phyloP scores from a whole-genome alignment of 2,797 vertebrate species.

The Huso huso region DNA sequence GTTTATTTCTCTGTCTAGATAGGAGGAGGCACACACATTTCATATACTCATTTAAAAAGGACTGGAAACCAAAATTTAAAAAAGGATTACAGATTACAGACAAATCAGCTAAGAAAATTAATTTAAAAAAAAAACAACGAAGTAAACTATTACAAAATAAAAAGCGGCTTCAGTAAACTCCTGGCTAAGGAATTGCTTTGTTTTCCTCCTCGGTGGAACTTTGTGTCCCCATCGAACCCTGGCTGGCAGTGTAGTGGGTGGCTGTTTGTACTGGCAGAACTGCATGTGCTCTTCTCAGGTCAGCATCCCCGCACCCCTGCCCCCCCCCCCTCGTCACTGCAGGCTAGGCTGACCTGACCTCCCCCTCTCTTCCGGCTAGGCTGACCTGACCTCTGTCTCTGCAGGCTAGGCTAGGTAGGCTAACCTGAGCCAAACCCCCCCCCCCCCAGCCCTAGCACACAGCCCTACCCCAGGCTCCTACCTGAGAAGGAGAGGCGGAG shows the following conservation, averaged over 20 bases:
- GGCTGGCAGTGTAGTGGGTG: not conserved
- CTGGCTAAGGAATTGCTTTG: too few relatives aligned
- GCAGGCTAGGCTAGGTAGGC: not conserved
- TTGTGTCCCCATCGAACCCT: not conserved
- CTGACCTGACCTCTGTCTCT: too few relatives aligned
- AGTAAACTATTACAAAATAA: not conserved
- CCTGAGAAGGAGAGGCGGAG: conserved; percentile 70
- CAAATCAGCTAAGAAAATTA: not conserved
- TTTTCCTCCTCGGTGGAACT: too few relatives aligned
- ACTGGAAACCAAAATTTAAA: not conserved
- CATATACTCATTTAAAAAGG: not conserved
- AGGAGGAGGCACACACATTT: not conserved
- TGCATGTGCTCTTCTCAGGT: too few relatives aligned
- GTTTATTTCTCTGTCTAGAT: not conserved
- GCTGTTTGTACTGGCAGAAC: not conserved
- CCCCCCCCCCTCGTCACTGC: too few relatives aligned
- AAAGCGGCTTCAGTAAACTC: not conserved
- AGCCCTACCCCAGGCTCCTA: conserved; percentile 24
- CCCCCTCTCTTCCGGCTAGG: too few relatives aligned
- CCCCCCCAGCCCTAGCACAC: too few relatives aligned
- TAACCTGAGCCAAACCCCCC: conserved; percentile 4
- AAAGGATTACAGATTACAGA: not conserved
- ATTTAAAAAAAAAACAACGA: not conserved
- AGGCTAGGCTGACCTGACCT: too few relatives aligned
- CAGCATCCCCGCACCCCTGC: too few relatives aligned